Evolutionary conservation across 2,797 vertebrate species (phyloP).

Genomic region (Spheniscus humboldti): DNA sequence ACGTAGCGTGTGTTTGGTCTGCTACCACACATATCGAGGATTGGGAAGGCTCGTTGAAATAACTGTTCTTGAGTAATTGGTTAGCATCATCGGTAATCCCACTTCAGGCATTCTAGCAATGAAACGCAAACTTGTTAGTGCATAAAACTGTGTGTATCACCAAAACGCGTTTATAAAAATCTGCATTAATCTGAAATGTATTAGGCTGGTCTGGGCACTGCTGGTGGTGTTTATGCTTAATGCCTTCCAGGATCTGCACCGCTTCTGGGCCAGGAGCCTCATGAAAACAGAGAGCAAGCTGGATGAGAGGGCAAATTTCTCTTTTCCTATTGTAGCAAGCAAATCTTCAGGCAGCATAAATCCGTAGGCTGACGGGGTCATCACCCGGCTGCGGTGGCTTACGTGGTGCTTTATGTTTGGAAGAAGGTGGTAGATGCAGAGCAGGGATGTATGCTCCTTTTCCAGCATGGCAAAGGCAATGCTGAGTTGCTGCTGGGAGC

Average conservation of each 20-base stretch:
- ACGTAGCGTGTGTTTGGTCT: background rate
- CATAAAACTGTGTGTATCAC: background rate
- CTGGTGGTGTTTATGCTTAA: background rate
- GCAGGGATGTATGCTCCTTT: background rate
- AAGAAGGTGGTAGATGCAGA: background rate
- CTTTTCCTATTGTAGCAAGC: background rate
- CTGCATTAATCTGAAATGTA: fast-evolving
- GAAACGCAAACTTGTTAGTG: background rate
- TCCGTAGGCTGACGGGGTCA: background rate
- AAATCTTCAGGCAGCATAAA: background rate
- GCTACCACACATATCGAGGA: fast-evolving
- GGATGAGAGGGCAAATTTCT: background rate
- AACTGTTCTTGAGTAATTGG: background rate
- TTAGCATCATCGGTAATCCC: background rate
- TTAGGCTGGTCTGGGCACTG: background rate
- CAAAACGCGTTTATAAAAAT: background rate
- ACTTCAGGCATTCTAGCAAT: background rate
- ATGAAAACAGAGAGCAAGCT: background rate
- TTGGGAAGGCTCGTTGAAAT: background rate
- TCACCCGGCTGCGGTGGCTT: fast-evolving
- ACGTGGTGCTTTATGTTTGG: background rate
- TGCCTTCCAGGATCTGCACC: background rate
- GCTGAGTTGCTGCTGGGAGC: background rate
- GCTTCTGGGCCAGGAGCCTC: background rate
- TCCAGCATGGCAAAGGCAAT: background rate